Evolutionary conservation across 2,797 vertebrate genomes (phyloP), one percentile per base, ranked within the genome.

Genomic region (Manis pentadactyla): DNA sequence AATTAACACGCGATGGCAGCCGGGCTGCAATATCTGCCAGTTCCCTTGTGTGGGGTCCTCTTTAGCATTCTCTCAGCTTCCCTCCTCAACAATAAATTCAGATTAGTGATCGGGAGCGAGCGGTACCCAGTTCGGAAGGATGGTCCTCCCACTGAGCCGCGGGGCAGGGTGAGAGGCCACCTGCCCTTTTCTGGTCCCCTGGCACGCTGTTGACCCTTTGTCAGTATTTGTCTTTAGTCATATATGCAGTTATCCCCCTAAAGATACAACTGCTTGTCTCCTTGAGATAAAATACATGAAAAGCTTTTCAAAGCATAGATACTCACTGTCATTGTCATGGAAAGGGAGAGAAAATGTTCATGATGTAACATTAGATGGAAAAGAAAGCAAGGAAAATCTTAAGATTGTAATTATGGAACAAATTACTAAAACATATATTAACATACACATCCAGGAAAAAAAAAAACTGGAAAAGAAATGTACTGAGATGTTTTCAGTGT

Each of bases 41-140:
- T 89, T 97, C 94, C 85, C 90, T 1, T 25, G 86, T 90, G 94
- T 92, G 0, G 63, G 92, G 1, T 49, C 89, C 96, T 98, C 96
- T 97, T 97, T 96, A 96, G 93, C 93, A 97, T 98, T 98, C 96
- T 85, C 93, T 94, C 81, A 29, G 74, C 97, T 95, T 98, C 96
- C 94, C 88, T 88, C 86, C 90, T 96, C 95, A 85, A 94, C 96
- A 96, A 91, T 98, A 87, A 96, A 97, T 97, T 97, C 97, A 96
- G 95, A 98, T 98, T 97, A 95, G 83, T 61, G 51, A 94, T 88
- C 69, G 96, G 96, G 96, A 96, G 74, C n/a, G 82, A 17, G 68
- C 21, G 7, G 8, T 37, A 77, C 85, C 64, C 94, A 90, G 85
- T 83, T 97, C 88, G 95, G 83, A 96, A 96, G 94, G 88, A 68